A percentile compares a stretch with the other conserved stretches of the same genome.
These are phyloP conservation scores for Melanostoma mellinum DNA, from an alignment of 2,888 invertebrate species.

Conservation along the genomic window DNA sequence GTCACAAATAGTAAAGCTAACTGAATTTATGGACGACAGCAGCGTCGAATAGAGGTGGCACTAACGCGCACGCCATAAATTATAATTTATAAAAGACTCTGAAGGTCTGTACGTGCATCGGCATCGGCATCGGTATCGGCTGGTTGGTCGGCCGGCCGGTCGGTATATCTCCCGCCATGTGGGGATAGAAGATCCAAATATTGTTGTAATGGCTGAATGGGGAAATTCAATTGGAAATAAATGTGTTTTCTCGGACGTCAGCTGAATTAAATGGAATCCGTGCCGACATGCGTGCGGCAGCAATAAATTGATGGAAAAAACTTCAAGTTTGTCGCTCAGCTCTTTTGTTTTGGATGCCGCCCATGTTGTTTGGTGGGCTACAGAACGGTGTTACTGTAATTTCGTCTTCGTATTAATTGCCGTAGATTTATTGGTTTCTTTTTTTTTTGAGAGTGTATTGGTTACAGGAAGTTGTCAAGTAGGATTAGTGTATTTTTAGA, in stretches of 20 bases:
- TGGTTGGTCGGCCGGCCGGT: neutral
- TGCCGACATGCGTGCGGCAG: conserved; percentile 67
- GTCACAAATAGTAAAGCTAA: conserved; percentile 72
- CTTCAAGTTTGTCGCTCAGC: conserved; percentile 63
- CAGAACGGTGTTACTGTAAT: conserved; percentile 15
- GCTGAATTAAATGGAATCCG: conserved; percentile 65
- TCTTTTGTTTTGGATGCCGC: conserved; percentile 68
- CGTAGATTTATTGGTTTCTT: conserved; percentile 61
- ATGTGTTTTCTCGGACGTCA: conserved; percentile 63
- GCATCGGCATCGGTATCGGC: no score
- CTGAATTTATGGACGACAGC: conserved; percentile 70
- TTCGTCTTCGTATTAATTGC: conserved; percentile 63
- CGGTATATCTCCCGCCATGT: neutral
- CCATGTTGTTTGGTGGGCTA: conserved; percentile 61
- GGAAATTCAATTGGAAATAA: conserved; percentile 65
- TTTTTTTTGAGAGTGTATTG: conserved; percentile 17
- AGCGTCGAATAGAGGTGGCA: conserved; percentile 67
- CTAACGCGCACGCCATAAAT: conserved; percentile 71
- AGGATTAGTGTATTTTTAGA: conserved; percentile 13
- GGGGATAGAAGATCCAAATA: conserved; percentile 61
- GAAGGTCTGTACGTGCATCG: conserved; percentile 3
- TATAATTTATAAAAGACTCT: conserved; percentile 67
- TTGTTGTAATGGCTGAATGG: conserved; percentile 67
- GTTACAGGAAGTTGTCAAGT: conserved; percentile 57
- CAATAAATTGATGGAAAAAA: conserved; percentile 51